Percentiles rank a stretch among this genome's conserved stretches.
These are phyloP conservation scores for Chascanopsetta lugubris DNA, from an alignment of 2,113 vertebrate species.

Conservation along the genomic window DNA sequence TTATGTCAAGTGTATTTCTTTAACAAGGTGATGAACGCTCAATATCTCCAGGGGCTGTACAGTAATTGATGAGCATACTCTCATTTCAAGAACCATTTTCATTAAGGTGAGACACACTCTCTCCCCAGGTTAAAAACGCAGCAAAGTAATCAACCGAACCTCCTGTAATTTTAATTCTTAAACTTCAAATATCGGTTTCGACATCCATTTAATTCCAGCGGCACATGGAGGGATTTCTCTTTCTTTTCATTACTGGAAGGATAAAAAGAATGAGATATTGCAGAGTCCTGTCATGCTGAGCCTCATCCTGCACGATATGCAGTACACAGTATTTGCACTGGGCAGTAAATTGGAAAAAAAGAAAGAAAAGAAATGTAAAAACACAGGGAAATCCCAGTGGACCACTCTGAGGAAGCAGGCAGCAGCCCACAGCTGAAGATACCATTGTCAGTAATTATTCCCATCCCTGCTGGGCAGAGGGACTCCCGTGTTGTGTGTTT, in stretches of 20 bases:
- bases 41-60: conserved; percentile 20
- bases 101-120: conserved; percentile 34
- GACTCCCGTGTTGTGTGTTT: conserved; percentile 66
- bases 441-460: conserved; percentile 75
- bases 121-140: conserved; percentile 37
- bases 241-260: conserved; percentile 5
- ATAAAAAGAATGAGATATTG: conserved; percentile 33
- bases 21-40: conserved; percentile 37
- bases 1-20: conserved; percentile 13
- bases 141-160: conserved; percentile 42
- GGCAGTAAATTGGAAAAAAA: conserved; percentile 51
- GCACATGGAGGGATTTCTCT: neutral
- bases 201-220: conserved; percentile 26
- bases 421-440: conserved; percentile 70
- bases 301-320: conserved; percentile 25
- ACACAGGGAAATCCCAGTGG: conserved; percentile 51
- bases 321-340: conserved; percentile 18
- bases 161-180: conserved; percentile 51
- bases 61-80: conserved; percentile 33
- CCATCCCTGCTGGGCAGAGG: conserved; percentile 65
- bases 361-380: too few relatives aligned
- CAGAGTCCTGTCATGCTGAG: neutral
- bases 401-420: conserved; percentile 43
- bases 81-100: conserved; percentile 28
- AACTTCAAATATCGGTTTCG: neutral